Evolutionary conservation across 2,888 invertebrate genomes (phyloP).

Genomic region (Portevinia maculata): DNA sequence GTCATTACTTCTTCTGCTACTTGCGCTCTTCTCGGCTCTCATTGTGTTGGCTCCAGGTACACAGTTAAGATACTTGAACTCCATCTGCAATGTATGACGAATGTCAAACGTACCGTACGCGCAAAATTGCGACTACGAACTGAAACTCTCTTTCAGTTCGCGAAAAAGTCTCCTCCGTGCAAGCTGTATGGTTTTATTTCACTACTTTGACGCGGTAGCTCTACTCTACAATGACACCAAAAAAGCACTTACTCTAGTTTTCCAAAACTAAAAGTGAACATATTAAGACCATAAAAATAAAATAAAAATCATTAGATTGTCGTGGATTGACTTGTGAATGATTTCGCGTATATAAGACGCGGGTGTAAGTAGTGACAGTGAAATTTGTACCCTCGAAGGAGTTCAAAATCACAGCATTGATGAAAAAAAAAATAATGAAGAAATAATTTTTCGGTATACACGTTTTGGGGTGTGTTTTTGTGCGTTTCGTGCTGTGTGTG

Average conservation of each 20-base stretch:
- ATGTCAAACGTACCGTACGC: conserved; percentile 40
- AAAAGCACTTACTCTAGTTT: conserved; percentile 21
- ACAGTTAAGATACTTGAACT: conserved; percentile 56
- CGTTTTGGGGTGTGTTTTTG: conserved; percentile 73
- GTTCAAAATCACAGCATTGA: conserved; percentile 1
- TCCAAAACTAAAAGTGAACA: conserved; percentile 22
- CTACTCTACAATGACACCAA: background rate
- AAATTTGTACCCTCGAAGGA: background rate
- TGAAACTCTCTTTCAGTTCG: conserved; percentile 62
- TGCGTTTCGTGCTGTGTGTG: conserved; percentile 46
- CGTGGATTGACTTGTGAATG: conserved; percentile 10
- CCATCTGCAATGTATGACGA: conserved; percentile 41
- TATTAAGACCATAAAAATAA: background rate
- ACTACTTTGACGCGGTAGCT: conserved; percentile 29
- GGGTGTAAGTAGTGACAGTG: conserved; percentile 33
- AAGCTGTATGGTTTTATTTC: conserved; percentile 52
- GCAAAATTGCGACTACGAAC: conserved; percentile 49
- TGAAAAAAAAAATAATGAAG: conserved; percentile 6
- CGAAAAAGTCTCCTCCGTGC: conserved; percentile 52
- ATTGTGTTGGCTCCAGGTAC: conserved; percentile 10
- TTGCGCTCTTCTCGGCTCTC: conserved; percentile 39
- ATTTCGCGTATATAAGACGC: background rate
- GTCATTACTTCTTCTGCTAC: conserved; percentile 13
- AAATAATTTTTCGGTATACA: conserved; percentile 64
- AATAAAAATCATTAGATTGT: conserved; percentile 5